Percentiles rank a stretch among this genome's conserved stretches.
Evolutionary conservation across 2,113 vertebrate species (phyloP).

Genomic region (Pelobates fuscus): DNA sequence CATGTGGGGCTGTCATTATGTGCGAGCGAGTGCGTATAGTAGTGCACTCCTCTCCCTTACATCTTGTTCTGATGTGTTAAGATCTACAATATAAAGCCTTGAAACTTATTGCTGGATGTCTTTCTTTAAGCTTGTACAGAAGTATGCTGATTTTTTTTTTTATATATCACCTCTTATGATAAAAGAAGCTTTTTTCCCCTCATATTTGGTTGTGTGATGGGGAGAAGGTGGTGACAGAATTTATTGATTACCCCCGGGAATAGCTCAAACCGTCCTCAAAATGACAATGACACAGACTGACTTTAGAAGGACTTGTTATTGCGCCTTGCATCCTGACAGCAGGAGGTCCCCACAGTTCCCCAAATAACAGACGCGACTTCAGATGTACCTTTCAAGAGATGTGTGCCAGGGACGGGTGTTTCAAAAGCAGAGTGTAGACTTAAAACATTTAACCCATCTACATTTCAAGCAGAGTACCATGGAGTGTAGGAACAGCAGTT

Average conservation of each 20-base stretch:
- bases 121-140: conserved; percentile 66
- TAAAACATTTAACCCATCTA: neutral
- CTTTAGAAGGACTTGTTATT: conserved; percentile 62
- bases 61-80: conserved; percentile 72
- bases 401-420: neutral
- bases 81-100: conserved; percentile 64
- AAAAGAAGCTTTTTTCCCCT: conserved; percentile 56
- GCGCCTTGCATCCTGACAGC: conserved; percentile 56
- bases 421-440: neutral
- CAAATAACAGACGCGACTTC: conserved; percentile 13
- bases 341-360: conserved; percentile 33
- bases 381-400: neutral
- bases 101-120: conserved; percentile 67
- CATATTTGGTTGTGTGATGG: conserved; percentile 48
- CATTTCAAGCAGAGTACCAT: neutral
- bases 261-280: conserved; percentile 59
- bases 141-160: conserved; percentile 61
- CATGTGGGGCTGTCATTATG: conserved; percentile 54
- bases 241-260: conserved; percentile 75
- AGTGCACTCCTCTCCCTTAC: conserved; percentile 65
- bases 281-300: conserved; percentile 70
- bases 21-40: conserved; percentile 47
- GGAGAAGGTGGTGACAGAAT: conserved; percentile 73
- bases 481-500: neutral
- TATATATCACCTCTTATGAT: conserved; percentile 55